Conservation (phyloP, 2,888 invertebrate genomes). For the Strigamia transsilvanica region DNA sequence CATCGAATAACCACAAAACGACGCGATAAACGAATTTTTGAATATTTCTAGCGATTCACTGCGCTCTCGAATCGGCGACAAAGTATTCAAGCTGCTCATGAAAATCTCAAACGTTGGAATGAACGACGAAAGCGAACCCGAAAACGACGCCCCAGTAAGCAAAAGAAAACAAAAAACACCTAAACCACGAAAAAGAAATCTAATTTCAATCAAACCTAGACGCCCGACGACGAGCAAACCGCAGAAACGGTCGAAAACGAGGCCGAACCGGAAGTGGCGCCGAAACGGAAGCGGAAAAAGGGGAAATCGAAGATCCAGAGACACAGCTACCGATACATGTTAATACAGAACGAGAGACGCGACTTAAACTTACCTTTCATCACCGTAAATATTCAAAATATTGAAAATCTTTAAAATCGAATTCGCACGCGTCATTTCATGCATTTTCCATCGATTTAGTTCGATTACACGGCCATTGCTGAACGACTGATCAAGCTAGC, state of each 20-base stretch:
- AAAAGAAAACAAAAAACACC: neutral
- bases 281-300: neutral
- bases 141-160: neutral
- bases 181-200: neutral
- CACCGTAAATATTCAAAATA: neutral
- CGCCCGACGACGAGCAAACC: too few species aligned
- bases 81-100: neutral
- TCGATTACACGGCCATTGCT: neutral
- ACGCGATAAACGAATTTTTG: too few species aligned
- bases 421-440: too few species aligned
- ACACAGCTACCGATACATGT: neutral
- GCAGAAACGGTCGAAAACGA: neutral
- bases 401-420: too few species aligned
- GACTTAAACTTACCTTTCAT: constrained; percentile 5
- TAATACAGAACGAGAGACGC: neutral
- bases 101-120: neutral
- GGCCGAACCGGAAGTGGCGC: neutral
- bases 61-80: neutral
- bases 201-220: neutral
- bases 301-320: neutral
- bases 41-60: neutral
- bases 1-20: too few species aligned
- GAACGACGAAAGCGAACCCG: neutral
- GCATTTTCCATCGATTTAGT: neutral
- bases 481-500: neutral